Base-by-base conservation (phyloP, 2,888 invertebrate species). In the Hypomecis atomaria region DNA sequence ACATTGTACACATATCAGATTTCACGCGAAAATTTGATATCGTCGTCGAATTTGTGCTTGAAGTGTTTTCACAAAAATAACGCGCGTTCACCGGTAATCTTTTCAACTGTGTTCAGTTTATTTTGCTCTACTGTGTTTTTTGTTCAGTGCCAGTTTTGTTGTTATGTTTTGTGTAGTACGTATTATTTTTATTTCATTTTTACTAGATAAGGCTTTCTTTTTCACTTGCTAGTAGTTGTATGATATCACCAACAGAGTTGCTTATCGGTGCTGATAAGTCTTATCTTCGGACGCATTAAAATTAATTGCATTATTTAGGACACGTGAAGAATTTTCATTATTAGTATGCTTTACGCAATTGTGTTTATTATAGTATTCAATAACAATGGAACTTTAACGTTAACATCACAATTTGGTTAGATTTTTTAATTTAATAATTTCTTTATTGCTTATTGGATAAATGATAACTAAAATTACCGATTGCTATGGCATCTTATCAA, bases 21-120 rank as follows among this genome's bases (percentile, higher is more conserved):
- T 92, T 92, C 88, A 87, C 87, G 87, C 80, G 86, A 89, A 92
- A 92, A 88, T 91, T 92, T 89, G 91, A 89, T 92, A 90, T 89
- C 72, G 92, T 92, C 81, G 92, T 92, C 86, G 80, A 83, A 82
- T 79, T 86, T 86, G 90, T 91, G 89, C 69, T 72, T 74, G 74
- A 83, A 87, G 87, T 89, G 89, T 83, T 78, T 78, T 78, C 73
- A 36, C 74, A 80, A 82, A 78, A 86, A 87, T 85, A 65, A 43
- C 65, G 81, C 81, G 82, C 77, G 78, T 84, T 83, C 67, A 82
- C 79, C 83, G 85, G 87, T 87, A 87, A 88, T 82, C 78, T 77
- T 77, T 75, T 67, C 47, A 63, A 71, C 83, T 75, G 81, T 83
- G 83, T 80, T 82, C 74, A 75, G 76, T 84, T 78, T 78, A 78